phyloP scores from a whole-genome alignment of 2,888 invertebrate genomes.

The Rotaria sp. region DNA sequence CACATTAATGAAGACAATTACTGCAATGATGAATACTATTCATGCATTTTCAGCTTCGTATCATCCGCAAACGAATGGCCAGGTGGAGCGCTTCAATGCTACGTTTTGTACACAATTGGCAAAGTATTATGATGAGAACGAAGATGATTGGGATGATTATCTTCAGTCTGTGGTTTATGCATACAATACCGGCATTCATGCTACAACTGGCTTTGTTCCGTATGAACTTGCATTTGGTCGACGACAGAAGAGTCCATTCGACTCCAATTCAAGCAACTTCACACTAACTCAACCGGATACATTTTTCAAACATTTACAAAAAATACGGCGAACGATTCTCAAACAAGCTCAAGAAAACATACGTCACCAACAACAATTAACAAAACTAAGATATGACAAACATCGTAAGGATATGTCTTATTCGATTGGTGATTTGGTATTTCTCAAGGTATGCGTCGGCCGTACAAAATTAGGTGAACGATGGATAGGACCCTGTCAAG shows the following conservation, averaged over 20 bases:
- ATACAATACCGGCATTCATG: not conserved
- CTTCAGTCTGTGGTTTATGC: too few species aligned
- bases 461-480: too few species aligned
- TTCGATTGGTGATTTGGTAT: not conserved
- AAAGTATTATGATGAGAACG: too few species aligned
- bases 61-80: not conserved
- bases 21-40: not conserved
- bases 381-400: too few species aligned
- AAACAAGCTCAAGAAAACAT: too few species aligned
- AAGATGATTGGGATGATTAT: too few species aligned
- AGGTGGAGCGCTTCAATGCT: too few species aligned
- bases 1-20: not conserved
- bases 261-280: too few species aligned
- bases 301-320: not conserved
- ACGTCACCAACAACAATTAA: too few species aligned
- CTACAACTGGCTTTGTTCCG: too few species aligned
- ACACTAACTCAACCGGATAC: too few species aligned
- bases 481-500: not conserved
- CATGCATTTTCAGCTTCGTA: not conserved
- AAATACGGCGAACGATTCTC: not conserved
- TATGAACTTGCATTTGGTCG: constrained; percentile 1
- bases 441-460: not conserved
- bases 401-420: not conserved
- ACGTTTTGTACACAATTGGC: too few species aligned
- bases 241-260: not conserved